These are phyloP conservation scores for Lasioglossum figueresi DNA, from an alignment of 2,888 invertebrate species.

Conservation along the genomic window DNA sequence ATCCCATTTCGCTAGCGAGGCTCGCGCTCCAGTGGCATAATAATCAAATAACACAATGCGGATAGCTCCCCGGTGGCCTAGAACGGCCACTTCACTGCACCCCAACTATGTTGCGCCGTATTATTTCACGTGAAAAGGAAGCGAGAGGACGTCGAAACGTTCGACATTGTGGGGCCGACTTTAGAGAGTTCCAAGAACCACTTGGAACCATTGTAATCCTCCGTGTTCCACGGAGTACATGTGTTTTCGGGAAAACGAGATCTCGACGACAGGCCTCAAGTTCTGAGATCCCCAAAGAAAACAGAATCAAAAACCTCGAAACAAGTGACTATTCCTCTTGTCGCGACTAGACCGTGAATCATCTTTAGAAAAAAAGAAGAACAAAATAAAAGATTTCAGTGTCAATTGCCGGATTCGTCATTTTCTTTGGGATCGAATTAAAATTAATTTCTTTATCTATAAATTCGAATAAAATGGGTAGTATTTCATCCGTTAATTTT, in stretches of 20 bases:
- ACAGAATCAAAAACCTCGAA: not conserved
- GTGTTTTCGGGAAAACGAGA: constrained; percentile 9
- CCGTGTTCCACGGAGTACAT: not conserved
- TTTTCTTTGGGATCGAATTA: too few species aligned
- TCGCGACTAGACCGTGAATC: not conserved
- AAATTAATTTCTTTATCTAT: too few species aligned
- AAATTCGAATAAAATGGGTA: too few species aligned
- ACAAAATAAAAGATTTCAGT: not conserved
- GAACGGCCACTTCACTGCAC: not conserved
- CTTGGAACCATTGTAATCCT: constrained; percentile 7
- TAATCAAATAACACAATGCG: constrained; percentile 9
- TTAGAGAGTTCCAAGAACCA: constrained; percentile 30
- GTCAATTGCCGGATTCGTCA: too few species aligned
- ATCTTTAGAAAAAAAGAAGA: too few species aligned
- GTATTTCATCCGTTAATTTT: too few species aligned
- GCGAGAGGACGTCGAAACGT: not conserved
- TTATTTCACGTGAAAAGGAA: constrained; percentile 5
- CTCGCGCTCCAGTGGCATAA: constrained; percentile 4
- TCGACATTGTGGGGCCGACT: not conserved
- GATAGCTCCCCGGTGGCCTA: not conserved
- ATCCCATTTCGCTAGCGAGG: not conserved
- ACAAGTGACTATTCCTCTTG: not conserved
- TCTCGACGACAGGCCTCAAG: not conserved
- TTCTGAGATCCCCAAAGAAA: not conserved
- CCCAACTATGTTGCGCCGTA: not conserved